Evolutionary conservation across 2,888 invertebrate genomes (phyloP).

Genomic region (Apoderus coryli): DNA sequence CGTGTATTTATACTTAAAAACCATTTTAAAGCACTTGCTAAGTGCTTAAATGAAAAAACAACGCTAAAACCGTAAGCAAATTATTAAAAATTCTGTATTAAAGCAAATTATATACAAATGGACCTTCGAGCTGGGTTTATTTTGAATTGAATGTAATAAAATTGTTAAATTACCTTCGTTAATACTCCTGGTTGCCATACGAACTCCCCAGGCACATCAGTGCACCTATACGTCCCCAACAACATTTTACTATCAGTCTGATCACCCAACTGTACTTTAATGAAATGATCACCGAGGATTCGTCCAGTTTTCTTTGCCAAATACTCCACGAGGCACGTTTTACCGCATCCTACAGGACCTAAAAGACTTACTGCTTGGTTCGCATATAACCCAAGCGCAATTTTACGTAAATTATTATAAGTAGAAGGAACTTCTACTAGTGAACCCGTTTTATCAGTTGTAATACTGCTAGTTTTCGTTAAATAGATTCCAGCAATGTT

Average conservation of each 20-base stretch:
- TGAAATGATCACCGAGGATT: slow-evolving; percentile 36
- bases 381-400: slow-evolving; percentile 69
- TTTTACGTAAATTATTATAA: slow-evolving; percentile 53
- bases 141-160: too few relatives aligned
- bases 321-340: slow-evolving; percentile 80
- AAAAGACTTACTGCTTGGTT: slow-evolving; percentile 59
- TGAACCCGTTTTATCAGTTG: slow-evolving; percentile 9
- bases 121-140: too few relatives aligned
- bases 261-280: slow-evolving; percentile 89
- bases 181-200: slow-evolving; percentile 92
- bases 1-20: too few relatives aligned
- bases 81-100: too few relatives aligned
- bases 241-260: slow-evolving; percentile 94
- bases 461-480: too few relatives aligned
- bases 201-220: slow-evolving; percentile 95
- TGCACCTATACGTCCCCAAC: slow-evolving; percentile 85
- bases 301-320: slow-evolving; percentile 69
- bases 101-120: too few relatives aligned
- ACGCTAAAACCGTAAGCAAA: too few relatives aligned
- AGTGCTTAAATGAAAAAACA: too few relatives aligned
- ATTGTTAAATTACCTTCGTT: slow-evolving; percentile 46
- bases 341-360: slow-evolving; percentile 90
- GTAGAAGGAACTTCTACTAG: slow-evolving; percentile 39
- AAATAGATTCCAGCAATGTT: slow-evolving; percentile 22
- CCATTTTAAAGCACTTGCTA: too few relatives aligned